These are phyloP conservation scores for Haliclona indistincta DNA, from an alignment of 37 sponge, comb jelly and placozoan genomes.

Conservation along the genomic window DNA sequence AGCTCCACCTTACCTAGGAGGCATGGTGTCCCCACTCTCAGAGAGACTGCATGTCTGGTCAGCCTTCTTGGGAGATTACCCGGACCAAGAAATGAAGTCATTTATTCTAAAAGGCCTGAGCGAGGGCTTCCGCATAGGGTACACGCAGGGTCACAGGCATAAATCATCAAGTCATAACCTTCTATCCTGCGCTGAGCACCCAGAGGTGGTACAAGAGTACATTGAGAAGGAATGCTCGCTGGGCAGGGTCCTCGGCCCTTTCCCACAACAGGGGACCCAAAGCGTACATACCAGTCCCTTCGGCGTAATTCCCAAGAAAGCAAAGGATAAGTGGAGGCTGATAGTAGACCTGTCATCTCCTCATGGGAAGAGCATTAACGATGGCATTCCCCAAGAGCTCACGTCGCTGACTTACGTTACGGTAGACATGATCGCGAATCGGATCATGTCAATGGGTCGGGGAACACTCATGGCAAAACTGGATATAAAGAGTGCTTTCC, in stretches of 20 bases:
- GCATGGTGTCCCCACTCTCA: background rate
- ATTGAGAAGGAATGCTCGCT: too few species aligned
- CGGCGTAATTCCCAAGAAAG: too few species aligned
- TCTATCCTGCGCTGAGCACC: constrained; percentile 24
- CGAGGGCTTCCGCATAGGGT: constrained; percentile 31
- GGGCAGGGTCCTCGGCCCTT: constrained; percentile 35
- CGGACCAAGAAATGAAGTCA: background rate
- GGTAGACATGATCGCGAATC: too few species aligned
- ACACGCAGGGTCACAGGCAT: background rate
- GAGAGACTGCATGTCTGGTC: background rate
- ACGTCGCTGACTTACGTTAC: constrained; percentile 14
- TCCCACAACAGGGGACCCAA: background rate
- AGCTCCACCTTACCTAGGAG: background rate
- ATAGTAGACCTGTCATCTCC: constrained; percentile 51
- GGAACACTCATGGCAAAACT: constrained; percentile 26
- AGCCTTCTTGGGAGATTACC: too few species aligned
- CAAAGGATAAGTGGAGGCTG: constrained; percentile 32
- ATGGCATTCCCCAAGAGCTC: constrained; percentile 26
- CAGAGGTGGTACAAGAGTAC: too few species aligned
- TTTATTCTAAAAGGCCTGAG: constrained; percentile 6
- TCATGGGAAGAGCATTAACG: constrained; percentile 30
- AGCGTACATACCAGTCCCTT: too few species aligned
- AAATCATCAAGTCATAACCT: background rate
- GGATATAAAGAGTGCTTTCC: constrained; percentile 42
- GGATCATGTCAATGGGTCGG: too few species aligned